Conservation (phyloP, 2,797 vertebrate species). For the Characodon lateralis region DNA sequence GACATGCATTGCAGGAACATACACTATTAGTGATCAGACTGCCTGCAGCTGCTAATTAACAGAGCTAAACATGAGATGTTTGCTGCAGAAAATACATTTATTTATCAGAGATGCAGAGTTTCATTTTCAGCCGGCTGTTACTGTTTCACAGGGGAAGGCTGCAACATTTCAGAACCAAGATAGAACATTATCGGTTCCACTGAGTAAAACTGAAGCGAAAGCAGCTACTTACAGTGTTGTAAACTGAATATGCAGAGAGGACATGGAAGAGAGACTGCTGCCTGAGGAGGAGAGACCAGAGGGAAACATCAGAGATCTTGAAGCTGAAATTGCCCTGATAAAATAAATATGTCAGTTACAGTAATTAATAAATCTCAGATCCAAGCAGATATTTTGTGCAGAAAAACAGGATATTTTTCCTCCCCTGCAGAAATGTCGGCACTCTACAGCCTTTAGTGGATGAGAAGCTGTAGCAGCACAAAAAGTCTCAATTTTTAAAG, state of each 20-base stretch:
- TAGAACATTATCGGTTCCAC: constrained; percentile 13
- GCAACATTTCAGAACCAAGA: neutral
- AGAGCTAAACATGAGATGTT: neutral
- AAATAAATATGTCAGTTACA: neutral
- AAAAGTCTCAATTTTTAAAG: neutral
- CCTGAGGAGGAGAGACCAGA: constrained; percentile 63
- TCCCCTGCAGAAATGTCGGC: neutral
- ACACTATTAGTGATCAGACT: neutral
- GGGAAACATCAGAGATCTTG: neutral
- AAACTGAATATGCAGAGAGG: constrained; percentile 89
- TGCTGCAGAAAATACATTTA: neutral
- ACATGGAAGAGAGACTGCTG: constrained; percentile 90
- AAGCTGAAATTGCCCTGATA: neutral
- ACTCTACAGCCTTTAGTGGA: neutral
- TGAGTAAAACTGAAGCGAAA: constrained; percentile 3
- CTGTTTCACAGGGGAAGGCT: neutral
- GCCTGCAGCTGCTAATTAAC: neutral
- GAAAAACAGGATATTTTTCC: neutral
- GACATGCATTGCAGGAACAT: neutral
- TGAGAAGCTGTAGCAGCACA: neutral
- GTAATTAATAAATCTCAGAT: neutral
- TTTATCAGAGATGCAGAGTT: neutral
- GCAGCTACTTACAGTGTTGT: constrained; percentile 86
- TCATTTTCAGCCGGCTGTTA: neutral
- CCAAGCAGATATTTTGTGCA: neutral